Evolutionary conservation across 92 coral and sea anemone genomes (phyloP), one percentile per base, ranked within the genome.

Genomic region (Epizoanthus rinbou): DNA sequence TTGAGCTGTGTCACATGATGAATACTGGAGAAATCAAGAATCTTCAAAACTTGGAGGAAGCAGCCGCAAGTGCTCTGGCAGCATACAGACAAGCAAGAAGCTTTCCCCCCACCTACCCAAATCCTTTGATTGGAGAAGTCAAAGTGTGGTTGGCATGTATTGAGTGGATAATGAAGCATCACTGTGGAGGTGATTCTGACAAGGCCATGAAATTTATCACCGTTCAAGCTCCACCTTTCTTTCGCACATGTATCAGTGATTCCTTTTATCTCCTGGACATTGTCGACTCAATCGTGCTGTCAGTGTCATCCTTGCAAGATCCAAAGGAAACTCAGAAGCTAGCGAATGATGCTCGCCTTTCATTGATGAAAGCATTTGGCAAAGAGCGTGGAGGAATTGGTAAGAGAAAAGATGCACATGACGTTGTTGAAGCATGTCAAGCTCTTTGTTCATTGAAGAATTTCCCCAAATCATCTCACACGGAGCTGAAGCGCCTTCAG

Each of bases 101-200:
- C 84, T 94, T 90, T 31, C 98, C 98, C n/a, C 98, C 94, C 8
- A 78, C 96, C 0, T 94, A 87, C 57, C 87, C 92, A 10, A 60
- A 79, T 58, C 98, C 98, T 0, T 81, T 94, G 5, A 84, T 90
- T n/a, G 96, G 96, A 33, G 98, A 94, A 72, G 98, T 94, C 0
- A 85, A 94, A 54, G 94, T 92, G 54, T 94, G 98, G 98, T 64
- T 92, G 8, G 87, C 88, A 1, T 92, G 94, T 69, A 88, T 94
- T 22, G 84, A 87, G 16, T 94, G 98, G 98, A 92, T 94, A 56
- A 88, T 84, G 58, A 88, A 80, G 62, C 74, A 90, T 75, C 14
- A 3, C 0, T 94, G 96, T 70, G 19, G 52, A 0, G 88, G 95
- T 2, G 95, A 92, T 57, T 86, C 93, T 5, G 91, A 90, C 0